phyloP scores from a whole-genome alignment of 2,113 vertebrate species.

The Haemorhous mexicanus region DNA sequence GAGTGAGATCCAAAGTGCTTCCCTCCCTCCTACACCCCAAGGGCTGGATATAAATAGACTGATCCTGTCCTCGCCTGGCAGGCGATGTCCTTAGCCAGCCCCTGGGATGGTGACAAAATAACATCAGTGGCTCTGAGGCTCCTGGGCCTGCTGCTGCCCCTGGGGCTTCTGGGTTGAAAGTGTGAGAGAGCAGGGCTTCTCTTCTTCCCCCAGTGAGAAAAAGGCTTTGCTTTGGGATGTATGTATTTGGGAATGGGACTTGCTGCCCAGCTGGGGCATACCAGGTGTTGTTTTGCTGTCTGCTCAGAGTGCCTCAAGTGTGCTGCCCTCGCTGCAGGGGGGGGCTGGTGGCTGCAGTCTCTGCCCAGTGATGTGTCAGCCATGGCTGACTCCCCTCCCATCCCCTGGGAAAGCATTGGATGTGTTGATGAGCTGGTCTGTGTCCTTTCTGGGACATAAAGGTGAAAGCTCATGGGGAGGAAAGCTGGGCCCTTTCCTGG shows the following conservation, averaged over 20 bases:
- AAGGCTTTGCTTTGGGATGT: neutral
- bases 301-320: fast-evolving
- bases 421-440: neutral
- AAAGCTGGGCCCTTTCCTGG: neutral
- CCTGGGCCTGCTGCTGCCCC: neutral
- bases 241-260: neutral
- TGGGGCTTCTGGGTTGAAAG: neutral
- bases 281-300: fast-evolving
- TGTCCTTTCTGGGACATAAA: neutral
- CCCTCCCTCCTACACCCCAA: neutral
- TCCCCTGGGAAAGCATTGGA: neutral
- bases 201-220: neutral
- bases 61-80: neutral
- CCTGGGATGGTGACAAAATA: neutral
- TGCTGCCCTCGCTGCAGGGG: neutral
- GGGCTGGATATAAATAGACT: neutral
- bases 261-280: neutral
- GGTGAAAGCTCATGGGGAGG: neutral
- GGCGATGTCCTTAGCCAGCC: neutral
- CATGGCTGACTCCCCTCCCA: neutral
- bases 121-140: fast-evolving
- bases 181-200: neutral
- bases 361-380: neutral
- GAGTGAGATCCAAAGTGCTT: neutral
- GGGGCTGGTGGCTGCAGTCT: neutral